Conservation (phyloP, 2,888 invertebrate genomes). For the Cylloceria caligata region DNA sequence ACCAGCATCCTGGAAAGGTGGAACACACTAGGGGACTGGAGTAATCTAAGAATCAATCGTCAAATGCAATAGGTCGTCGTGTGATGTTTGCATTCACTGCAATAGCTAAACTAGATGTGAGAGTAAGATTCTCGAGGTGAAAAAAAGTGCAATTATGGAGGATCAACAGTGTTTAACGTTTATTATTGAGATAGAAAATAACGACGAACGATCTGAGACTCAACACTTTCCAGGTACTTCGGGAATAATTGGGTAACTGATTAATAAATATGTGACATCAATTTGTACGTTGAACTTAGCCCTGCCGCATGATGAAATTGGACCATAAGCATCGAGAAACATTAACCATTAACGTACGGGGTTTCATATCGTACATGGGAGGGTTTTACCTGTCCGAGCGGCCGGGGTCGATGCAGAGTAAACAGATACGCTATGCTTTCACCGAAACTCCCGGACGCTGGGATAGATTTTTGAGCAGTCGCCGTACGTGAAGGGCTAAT, state of each 20-base stretch:
- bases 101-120: conserved; percentile 26
- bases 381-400: too few relatives aligned
- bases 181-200: not conserved
- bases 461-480: too few relatives aligned
- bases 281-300: not conserved
- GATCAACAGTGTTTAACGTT: conserved; percentile 2
- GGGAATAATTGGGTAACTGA: conserved; percentile 32
- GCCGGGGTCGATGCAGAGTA: too few relatives aligned
- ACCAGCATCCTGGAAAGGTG: conserved; percentile 42
- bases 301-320: conserved; percentile 17
- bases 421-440: too few relatives aligned
- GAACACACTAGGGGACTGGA: conserved; percentile 25
- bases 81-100: conserved; percentile 7
- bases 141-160: conserved; percentile 33
- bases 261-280: conserved; percentile 19
- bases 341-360: too few relatives aligned
- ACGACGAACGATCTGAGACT: not conserved
- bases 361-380: too few relatives aligned
- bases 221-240: conserved; percentile 28
- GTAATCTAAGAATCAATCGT: conserved; percentile 1
- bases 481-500: too few relatives aligned
- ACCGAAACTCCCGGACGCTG: too few relatives aligned
- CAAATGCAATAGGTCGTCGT: conserved; percentile 24
- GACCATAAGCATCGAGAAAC: not conserved
- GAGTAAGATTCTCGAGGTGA: conserved; percentile 3